A percentile compares a stretch with the other conserved stretches of the same genome.
phyloP scores from a whole-genome alignment of 2,888 invertebrate species.

The Epinotia ramella region DNA sequence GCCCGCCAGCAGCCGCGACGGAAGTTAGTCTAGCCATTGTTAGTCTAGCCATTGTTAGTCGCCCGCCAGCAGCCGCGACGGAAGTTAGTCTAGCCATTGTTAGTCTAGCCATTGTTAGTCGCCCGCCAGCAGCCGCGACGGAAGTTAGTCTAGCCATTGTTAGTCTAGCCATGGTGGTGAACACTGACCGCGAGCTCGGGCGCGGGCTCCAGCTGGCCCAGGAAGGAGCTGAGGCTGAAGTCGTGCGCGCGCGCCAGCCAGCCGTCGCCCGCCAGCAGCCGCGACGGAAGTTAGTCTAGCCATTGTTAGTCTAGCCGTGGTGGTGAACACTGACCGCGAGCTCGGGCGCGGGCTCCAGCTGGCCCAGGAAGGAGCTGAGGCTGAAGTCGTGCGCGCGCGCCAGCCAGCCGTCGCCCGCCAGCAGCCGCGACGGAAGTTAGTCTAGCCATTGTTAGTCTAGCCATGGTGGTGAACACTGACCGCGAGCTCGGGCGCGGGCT shows the following conservation, averaged over 20 bases:
- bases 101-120: no score
- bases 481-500: constrained; percentile 63
- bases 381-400: constrained; percentile 93
- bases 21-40: no score
- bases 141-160: no score
- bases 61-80: no score
- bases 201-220: constrained; percentile 89
- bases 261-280: constrained; percentile 87
- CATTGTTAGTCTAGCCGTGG: constrained; percentile 43
- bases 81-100: no score
- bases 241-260: constrained; percentile 92
- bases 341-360: constrained; percentile 84
- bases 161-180: constrained; percentile 44
- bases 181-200: constrained; percentile 56
- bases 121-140: no score
- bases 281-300: constrained; percentile 78
- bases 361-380: constrained; percentile 93
- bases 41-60: no score
- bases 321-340: constrained; percentile 56
- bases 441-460: no score
- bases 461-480: constrained; percentile 54
- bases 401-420: constrained; percentile 90
- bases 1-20: no score
- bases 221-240: constrained; percentile 94
- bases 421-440: constrained; percentile 85